phyloP scores from a whole-genome alignment of 2,888 invertebrate genomes.

The Dioctria linearis region DNA sequence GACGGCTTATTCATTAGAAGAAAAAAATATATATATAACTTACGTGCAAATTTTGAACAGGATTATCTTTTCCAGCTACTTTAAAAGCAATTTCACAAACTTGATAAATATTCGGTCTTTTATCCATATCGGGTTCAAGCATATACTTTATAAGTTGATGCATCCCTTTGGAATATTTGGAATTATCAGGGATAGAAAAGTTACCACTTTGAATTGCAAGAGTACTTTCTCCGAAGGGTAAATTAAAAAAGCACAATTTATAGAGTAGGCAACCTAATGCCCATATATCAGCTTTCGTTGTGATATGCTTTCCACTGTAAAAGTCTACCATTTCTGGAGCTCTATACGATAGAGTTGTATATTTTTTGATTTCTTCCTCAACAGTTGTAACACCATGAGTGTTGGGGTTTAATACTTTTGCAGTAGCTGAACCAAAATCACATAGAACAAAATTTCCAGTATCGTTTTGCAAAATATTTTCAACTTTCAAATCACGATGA shows the following conservation, averaged over 20 bases:
- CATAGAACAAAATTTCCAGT: constrained; percentile 88
- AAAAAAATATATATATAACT: constrained; percentile 64
- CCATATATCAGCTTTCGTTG: constrained; percentile 92
- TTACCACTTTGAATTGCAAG: constrained; percentile 92
- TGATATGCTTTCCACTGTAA: constrained; percentile 86
- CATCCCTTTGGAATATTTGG: constrained; percentile 80
- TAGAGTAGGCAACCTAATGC: constrained; percentile 91
- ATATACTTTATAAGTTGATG: constrained; percentile 86
- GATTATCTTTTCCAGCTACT: constrained; percentile 80
- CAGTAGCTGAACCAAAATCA: constrained; percentile 96
- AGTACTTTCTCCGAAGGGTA: constrained; percentile 94
- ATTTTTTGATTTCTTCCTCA: constrained; percentile 90
- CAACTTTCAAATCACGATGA: constrained; percentile 93
- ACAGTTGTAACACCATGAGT: constrained; percentile 79
- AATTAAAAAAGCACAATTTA: constrained; percentile 89
- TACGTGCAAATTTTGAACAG: constrained; percentile 86
- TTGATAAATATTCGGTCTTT: constrained; percentile 90
- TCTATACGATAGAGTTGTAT: constrained; percentile 91
- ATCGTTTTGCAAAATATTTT: constrained; percentile 88
- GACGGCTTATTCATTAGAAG: no score
- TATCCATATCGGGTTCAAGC: constrained; percentile 86
- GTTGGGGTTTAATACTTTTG: constrained; percentile 79
- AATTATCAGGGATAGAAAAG: constrained; percentile 87
- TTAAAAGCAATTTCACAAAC: constrained; percentile 83
- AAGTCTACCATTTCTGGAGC: constrained; percentile 96